Evolutionary conservation across 2,888 invertebrate genomes (phyloP).

Genomic region (Dusona sp.): DNA sequence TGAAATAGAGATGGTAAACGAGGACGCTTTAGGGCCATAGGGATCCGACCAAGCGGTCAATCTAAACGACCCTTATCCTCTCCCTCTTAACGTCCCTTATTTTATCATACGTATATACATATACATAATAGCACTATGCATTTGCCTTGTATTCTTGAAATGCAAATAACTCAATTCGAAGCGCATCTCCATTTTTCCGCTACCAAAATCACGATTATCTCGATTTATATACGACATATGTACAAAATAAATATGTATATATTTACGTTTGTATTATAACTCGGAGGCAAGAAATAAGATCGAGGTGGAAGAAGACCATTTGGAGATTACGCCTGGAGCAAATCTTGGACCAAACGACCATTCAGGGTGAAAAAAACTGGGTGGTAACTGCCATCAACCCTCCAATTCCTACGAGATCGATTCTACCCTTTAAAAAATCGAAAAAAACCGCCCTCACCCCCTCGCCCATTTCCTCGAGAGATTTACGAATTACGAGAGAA

Average conservation of each 20-base stretch:
- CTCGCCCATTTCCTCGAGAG: slow-evolving; percentile 34
- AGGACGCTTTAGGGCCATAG: slow-evolving; percentile 83
- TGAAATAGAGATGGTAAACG: slow-evolving; percentile 80
- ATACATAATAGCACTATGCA: background rate
- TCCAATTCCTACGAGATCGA: slow-evolving; percentile 34
- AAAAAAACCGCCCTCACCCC: background rate
- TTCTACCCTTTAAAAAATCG: slow-evolving; percentile 41
- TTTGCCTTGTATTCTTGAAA: slow-evolving; percentile 72
- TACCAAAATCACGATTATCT: slow-evolving; percentile 27
- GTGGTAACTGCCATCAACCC: slow-evolving; percentile 69
- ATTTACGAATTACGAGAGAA: slow-evolving; percentile 31
- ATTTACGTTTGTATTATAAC: slow-evolving; percentile 40
- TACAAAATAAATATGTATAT: slow-evolving; percentile 10
- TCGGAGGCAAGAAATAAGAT: slow-evolving; percentile 31
- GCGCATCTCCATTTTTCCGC: slow-evolving; percentile 24
- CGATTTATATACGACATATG: slow-evolving; percentile 7
- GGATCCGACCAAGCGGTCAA: slow-evolving; percentile 82
- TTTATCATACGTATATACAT: background rate
- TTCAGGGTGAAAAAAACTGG: slow-evolving; percentile 66
- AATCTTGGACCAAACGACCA: slow-evolving; percentile 54
- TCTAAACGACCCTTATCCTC: slow-evolving; percentile 83
- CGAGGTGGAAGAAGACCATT: slow-evolving; percentile 29
- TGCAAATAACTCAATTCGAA: slow-evolving; percentile 78
- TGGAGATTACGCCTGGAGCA: slow-evolving; percentile 33
- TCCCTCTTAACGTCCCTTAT: slow-evolving; percentile 62